Conservation (phyloP, 2,113 vertebrate species). For the Alethe diademata region DNA sequence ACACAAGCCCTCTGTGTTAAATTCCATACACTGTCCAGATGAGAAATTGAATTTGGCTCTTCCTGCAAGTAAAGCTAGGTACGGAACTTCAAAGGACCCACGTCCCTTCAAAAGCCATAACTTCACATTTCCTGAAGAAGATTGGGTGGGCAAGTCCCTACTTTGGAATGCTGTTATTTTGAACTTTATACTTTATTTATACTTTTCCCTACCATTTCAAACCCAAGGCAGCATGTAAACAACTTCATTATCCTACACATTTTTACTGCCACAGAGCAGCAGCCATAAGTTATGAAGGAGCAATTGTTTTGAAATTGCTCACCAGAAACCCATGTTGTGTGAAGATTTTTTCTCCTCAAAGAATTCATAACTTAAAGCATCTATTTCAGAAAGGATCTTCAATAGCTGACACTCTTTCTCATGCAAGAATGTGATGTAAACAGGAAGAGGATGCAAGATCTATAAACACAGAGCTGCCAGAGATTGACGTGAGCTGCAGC, state of each 20-base stretch:
- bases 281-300: background rate
- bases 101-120: background rate
- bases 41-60: background rate
- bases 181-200: background rate
- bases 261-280: background rate
- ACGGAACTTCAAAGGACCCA: background rate
- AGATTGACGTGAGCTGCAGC: background rate
- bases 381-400: constrained; percentile 1
- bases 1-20: background rate
- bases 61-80: background rate
- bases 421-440: background rate
- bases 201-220: background rate
- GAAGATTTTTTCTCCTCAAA: background rate
- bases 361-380: background rate
- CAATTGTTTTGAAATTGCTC: background rate
- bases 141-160: background rate
- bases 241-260: background rate
- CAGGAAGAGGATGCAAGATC: background rate
- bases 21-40: background rate
- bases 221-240: background rate
- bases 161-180: background rate
- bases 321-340: background rate
- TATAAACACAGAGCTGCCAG: background rate
- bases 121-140: background rate
- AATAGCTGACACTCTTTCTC: background rate